Evolutionary conservation across 2,113 vertebrate species (phyloP), one percentile per base, ranked within the genome.

Genomic region (Actinemys pallida): DNA sequence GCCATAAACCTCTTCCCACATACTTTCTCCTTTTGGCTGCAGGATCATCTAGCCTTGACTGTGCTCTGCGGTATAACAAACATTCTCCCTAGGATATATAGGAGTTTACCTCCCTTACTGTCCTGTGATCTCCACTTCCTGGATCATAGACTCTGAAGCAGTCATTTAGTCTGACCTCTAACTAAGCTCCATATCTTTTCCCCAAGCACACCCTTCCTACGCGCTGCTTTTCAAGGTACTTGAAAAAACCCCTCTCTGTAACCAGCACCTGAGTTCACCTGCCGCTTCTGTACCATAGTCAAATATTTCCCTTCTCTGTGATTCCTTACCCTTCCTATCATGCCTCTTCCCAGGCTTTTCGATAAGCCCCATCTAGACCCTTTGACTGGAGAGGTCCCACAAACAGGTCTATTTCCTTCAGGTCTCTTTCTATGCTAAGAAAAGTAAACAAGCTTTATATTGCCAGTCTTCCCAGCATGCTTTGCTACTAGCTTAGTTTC

Each of bases 161-260:
- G 14, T 0, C 1, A 76, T 6, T 39, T 54, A 47, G 1, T 27
- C 42, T 81, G 6, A 2, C 25, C 84, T 81, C 1, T 80, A 8
- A 54, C 1, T 65, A 29, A 31, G 4, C 7, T 81, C 17, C 24
- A 4, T 29, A 2, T n/a, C 7, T 79, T 5, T 81, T 85, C 49
- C 35, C 1, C 7, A 72, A 3, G 0, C 1, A 53, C 52, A 20
- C 52, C 52, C 52, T 53, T 13, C 0, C 0, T 49, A 54, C 31
- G 11, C 9, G n/a, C 7, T 9, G 3, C 2, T 75, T 3, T 86
- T 89, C 29, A 35, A 62, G 8, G 47, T 65, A 49, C 2, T 52
- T 9, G 54, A 86, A 45, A 90, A 62, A 87, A 25, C 1, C 29
- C 5, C 5, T 29, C 0, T 56, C 47, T 57, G 1, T 45, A 62